Percentiles rank a stretch among this genome's conserved stretches.
Evolutionary conservation across 2,113 vertebrate genomes (phyloP).

Genomic region (Pseudonaja textilis): DNA sequence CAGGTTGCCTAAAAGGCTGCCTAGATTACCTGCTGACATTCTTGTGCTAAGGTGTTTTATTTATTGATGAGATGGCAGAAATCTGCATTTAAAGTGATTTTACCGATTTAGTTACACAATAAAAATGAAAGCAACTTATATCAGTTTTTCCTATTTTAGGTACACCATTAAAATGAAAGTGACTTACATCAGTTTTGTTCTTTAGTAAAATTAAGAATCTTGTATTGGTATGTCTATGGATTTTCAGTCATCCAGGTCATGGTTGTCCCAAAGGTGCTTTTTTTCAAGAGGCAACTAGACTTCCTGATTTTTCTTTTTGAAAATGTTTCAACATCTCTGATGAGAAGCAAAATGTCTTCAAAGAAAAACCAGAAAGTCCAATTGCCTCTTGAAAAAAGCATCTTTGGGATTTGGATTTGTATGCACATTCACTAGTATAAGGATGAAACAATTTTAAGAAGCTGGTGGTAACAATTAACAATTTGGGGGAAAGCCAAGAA

Average conservation of each 20-base stretch:
- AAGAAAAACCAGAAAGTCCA: no score
- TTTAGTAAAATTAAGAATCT: neutral
- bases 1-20: neutral
- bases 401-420: no score
- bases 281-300: no score
- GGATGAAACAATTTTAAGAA: neutral
- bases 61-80: neutral
- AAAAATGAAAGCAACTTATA: neutral
- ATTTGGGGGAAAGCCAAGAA: neutral
- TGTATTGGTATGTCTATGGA: neutral
- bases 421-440: neutral
- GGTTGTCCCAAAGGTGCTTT: no score
- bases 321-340: no score
- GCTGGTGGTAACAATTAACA: neutral
- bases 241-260: no score
- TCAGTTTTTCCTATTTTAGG: neutral
- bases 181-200: neutral
- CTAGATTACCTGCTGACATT: neutral
- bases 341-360: no score
- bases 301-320: no score
- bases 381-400: no score
- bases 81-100: neutral
- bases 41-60: neutral
- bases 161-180: neutral
- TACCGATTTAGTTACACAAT: neutral